Evolutionary conservation across 2,113 vertebrate genomes (phyloP).

Genomic region (Daubentonia madagascariensis): DNA sequence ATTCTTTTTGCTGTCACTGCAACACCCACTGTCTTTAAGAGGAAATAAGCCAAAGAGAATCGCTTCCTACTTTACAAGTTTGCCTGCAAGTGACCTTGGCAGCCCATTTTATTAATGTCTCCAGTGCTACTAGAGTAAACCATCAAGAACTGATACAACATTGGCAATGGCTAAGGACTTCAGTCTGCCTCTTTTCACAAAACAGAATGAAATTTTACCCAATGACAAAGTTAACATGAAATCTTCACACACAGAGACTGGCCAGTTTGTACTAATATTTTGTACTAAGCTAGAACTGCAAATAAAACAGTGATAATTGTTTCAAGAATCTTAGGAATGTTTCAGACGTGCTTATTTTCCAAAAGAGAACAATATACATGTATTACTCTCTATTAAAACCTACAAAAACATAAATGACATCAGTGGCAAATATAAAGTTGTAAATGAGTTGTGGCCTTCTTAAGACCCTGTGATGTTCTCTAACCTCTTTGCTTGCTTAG

Average conservation of each 20-base stretch:
- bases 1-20: not conserved
- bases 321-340: not conserved
- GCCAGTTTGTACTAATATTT: not conserved
- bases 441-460: not conserved
- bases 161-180: not conserved
- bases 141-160: not conserved
- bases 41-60: not conserved
- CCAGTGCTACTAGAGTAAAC: not conserved
- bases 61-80: not conserved
- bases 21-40: not conserved
- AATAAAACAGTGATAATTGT: not conserved
- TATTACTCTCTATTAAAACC: not conserved
- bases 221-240: not conserved
- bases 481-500: not conserved
- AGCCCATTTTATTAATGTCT: not conserved
- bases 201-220: constrained; percentile 4
- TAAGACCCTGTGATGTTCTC: not conserved
- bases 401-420: not conserved
- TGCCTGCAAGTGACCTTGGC: not conserved
- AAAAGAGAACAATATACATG: not conserved
- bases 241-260: not conserved
- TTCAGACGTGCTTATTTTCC: not conserved
- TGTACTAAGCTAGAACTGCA: not conserved
- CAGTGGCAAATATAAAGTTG: not conserved
- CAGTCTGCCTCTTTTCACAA: not conserved